Percentiles rank a stretch among this genome's conserved stretches.
phyloP scores from a whole-genome alignment of 2,113 vertebrate species.

The Grammomys dolichurus region DNA sequence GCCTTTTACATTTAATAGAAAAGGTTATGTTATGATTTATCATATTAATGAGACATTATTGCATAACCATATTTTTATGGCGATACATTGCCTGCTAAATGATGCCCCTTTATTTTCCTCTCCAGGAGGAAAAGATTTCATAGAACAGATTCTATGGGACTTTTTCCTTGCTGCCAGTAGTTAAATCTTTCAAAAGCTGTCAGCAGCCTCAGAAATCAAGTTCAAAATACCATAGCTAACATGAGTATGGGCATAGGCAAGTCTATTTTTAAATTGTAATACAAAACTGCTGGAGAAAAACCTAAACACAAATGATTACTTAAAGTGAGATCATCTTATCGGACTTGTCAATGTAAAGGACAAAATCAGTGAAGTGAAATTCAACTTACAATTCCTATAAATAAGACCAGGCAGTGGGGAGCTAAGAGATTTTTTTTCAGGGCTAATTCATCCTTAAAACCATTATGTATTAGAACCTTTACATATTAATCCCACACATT shows the following conservation, averaged over 20 bases:
- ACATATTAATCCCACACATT: conserved; percentile 65
- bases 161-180: conserved; percentile 87
- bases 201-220: conserved; percentile 89
- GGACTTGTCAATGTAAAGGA: conserved; percentile 85
- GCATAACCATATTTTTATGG: conserved; percentile 88
- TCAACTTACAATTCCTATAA: conserved; percentile 80
- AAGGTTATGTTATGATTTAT: conserved; percentile 85
- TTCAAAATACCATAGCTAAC: conserved; percentile 86
- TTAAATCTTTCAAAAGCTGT: conserved; percentile 91
- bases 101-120: conserved; percentile 74
- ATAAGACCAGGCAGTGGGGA: conserved; percentile 82
- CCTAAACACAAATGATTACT: conserved; percentile 85
- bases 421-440: conserved; percentile 59
- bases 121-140: conserved; percentile 75
- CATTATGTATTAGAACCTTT: conserved; percentile 75
- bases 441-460: conserved; percentile 82
- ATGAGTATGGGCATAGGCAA: conserved; percentile 78
- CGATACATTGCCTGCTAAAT: conserved; percentile 88
- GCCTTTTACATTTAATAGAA: conserved; percentile 83
- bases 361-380: conserved; percentile 81
- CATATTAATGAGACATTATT: conserved; percentile 89
- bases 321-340: conserved; percentile 85
- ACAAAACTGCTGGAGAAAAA: conserved; percentile 81
- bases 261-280: conserved; percentile 87
- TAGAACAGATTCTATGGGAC: conserved; percentile 83